Base-by-base conservation (phyloP, 2,113 vertebrate species). In the Dromaius novaehollandiae region DNA sequence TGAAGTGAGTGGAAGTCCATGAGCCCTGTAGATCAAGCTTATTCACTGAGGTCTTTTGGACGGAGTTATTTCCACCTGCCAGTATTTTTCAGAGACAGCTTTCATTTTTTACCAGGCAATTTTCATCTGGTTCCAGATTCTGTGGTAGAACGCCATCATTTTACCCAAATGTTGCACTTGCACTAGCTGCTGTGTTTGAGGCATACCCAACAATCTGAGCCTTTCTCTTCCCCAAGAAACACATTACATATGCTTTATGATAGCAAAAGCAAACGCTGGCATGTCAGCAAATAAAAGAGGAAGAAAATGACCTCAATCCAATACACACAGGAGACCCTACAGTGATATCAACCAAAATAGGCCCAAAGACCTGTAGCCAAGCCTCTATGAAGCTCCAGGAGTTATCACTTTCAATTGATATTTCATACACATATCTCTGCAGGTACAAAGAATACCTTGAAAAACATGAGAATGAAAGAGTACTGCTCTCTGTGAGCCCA, bases 391-490 rank as follows among this genome's bases (percentile, higher is more conserved):
- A 93, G 64, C 73, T 94, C 60, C 60, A 90, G 79, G 50, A 91
- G 55, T 50, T 55, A 70, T 55, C 3, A 3, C 66, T 86, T 91
- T 83, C 88, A 92, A 93, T 69, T 88, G 46, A 4, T 91, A 88
- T 96, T 97, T 96, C 77, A 90, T 81, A 78, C 60, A 95, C 82
- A 83, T 81, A 78, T 78, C 87, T 89, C 85, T 91, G 93, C 93
- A 91, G 88, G 42, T 88, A 90, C 75, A 85, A 93, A 89, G 79
- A 95, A 20, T 51, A 77, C 64, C 76, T 96, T 92, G 46, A 91
- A 95, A 96, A 94, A 65, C 4, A 8, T 78, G 48, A 91, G 76
- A 94, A 95, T 55, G 48, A 89, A 93, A 90, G 85, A 0, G 3
- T 53, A 36, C 38, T 15, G 88, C 56, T 88, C 79, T 83, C 73